Base-by-base conservation (phyloP, 2,113 vertebrate species). In the Zingel zingel region DNA sequence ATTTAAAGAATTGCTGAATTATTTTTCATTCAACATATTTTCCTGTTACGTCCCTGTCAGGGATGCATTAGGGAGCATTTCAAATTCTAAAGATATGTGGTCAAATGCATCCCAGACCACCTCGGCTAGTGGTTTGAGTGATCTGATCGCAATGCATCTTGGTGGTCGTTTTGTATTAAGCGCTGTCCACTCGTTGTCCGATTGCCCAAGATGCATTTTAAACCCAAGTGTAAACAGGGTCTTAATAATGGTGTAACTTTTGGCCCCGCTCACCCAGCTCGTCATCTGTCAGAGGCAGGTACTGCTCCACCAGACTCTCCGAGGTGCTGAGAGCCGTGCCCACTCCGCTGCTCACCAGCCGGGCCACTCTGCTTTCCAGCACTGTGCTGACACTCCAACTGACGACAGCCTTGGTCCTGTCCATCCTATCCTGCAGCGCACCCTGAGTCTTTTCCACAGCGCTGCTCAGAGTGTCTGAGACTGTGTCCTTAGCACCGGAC, bases 281-380 rank as follows among this genome's bases (percentile, higher is more conserved):
- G 25, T 96, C 95, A 86, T 97, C 95, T 1, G 96, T 96, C 88
- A 96, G 92, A 36, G 98, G 97, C 12, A 99, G 94, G 63, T 97
- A 99, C 57, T 95, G 96, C 74, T 99, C 98, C 86, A 99, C 94
- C 82, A 99, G 92, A 4, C 86, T 93, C 92, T 99, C 98, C 0
- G 97, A 99, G 15, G 88, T 96, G 57, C 92, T 96, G 59, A 99
- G 95, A 0, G 97, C 97, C 8, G 91, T 95, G 81, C 97, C 95
- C 77, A 98, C 88, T 1, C 97, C 90, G 0, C 82, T 96, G 94
- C 93, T 97, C 88, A 99, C 84, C 45, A 97, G 81, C 4, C 86
- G 95, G 11, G 92, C 91, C 92, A 98, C 89, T 58, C 93, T 93
- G 91, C 97, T 98, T 47, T 95, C 96, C 88, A 98, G 89, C 62